Evolutionary conservation across 2,797 vertebrate species (phyloP).

Genomic region (Cryptoprocta ferox): DNA sequence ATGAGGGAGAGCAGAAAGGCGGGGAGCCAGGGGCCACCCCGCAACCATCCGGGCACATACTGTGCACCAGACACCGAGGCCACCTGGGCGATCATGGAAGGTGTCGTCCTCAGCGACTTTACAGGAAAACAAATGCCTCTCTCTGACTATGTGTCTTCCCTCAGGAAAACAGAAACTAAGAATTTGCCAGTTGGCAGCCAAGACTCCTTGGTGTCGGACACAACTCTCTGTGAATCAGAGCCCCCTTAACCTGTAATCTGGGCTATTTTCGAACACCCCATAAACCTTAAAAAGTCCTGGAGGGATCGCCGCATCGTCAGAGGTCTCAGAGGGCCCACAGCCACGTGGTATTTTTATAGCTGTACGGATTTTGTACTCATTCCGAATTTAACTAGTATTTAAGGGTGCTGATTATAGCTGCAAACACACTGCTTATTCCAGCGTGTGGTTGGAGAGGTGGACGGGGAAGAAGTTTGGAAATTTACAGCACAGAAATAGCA

Average conservation of each 20-base stretch:
- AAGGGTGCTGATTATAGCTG: constrained; percentile 67
- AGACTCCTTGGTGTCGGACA: background rate
- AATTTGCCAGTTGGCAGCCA: background rate
- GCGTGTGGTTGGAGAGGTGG: constrained; percentile 65
- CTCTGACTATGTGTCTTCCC: background rate
- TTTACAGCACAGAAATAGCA: constrained; percentile 63
- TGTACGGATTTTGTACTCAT: background rate
- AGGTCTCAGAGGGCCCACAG: background rate
- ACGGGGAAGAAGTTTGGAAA: constrained; percentile 42
- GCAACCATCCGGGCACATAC: background rate
- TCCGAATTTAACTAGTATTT: constrained; percentile 62
- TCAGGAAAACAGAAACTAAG: background rate
- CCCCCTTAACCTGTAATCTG: background rate
- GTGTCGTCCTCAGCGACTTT: background rate
- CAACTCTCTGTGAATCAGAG: background rate
- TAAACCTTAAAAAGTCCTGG: background rate
- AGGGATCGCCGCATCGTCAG: background rate
- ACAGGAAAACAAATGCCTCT: background rate
- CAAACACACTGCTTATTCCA: constrained; percentile 52
- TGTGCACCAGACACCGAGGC: fast-evolving
- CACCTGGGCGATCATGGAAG: background rate
- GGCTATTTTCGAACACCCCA: constrained; percentile 28
- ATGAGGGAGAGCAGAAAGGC: fast-evolving
- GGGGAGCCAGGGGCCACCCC: fast-evolving
- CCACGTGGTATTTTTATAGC: constrained; percentile 49